Conservation (phyloP, 2,113 vertebrate genomes). For the Gallinago jamesoni region DNA sequence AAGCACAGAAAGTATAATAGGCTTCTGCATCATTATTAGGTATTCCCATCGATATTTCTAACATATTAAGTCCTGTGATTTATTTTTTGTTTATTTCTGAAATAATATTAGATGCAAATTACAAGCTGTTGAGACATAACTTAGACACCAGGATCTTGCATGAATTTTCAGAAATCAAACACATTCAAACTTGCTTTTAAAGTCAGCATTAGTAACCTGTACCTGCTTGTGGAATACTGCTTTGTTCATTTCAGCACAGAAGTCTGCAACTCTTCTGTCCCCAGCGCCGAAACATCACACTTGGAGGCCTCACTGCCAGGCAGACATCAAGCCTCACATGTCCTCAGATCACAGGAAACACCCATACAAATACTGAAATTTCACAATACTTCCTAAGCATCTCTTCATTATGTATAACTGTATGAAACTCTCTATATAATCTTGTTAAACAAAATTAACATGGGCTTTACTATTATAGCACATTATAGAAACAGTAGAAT, state of each 20-base stretch:
- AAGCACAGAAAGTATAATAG: background rate
- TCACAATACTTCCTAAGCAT: background rate
- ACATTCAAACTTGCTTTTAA: background rate
- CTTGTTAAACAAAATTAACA: background rate
- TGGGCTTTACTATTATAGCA: background rate
- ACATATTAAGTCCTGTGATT: background rate
- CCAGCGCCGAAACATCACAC: accelerated
- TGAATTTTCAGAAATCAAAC: background rate
- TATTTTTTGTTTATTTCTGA: background rate
- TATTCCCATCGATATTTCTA: background rate
- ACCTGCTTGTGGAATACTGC: background rate
- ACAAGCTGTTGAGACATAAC: background rate
- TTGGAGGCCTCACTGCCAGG: background rate
- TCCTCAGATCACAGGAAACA: background rate
- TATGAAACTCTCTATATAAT: background rate
- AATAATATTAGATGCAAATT: background rate
- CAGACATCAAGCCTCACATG: background rate
- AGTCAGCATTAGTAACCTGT: background rate
- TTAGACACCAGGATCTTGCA: background rate
- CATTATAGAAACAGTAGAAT: background rate
- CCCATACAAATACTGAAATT: background rate
- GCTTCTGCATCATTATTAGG: background rate
- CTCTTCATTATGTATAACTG: background rate
- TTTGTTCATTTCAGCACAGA: background rate
- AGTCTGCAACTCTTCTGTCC: background rate